Base-by-base conservation (phyloP, 2,888 invertebrate species). In the Campaea margaritaria region DNA sequence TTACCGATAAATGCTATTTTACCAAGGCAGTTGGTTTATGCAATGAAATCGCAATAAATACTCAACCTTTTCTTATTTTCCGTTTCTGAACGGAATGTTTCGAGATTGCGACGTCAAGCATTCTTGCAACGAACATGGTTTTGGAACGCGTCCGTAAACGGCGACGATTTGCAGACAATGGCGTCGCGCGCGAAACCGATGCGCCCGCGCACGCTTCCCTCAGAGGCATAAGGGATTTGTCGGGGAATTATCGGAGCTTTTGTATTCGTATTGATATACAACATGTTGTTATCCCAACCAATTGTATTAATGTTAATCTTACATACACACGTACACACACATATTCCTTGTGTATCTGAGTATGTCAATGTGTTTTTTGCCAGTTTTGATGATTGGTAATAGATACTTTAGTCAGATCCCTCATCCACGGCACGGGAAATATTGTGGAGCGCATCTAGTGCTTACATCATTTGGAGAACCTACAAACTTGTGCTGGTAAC, bases 81-180 rank as follows among this genome's bases (percentile, higher is more conserved):
- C 28, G 11, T 41, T 50, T 34, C 10, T 12, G 34, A 31, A 44
- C 46, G 31, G 39, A 46, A 34, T 46, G 13, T 27, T 39, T n/a
- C 34, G 5, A 21, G 42, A 55, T 48, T 48, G 46, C 48, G 21
- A 55, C 31, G 55, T 77, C 76, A 69, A 76, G 76, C 80, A 82
- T 83, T 85, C 82, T 85, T 83, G 83, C 83, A 81, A 72, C 59
- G 58, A 61, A 68, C 68, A 65, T 57, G 64, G 60, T 56, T 44
- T 58, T 39, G 38, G 60, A 59, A 65, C 78, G 79, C 86, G 88
- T 89, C 88, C 89, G 89, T 87, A 87, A 90, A 87, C 87, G 82
- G 84, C 81, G 65, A 68, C 83, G 83, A 82, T 77, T 85, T 88
- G 84, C 75, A 83, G 86, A 68, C 68, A 68, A 68, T 70, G 73